Evolutionary conservation across 2,888 invertebrate genomes (phyloP).

Genomic region (Noctua comes): DNA sequence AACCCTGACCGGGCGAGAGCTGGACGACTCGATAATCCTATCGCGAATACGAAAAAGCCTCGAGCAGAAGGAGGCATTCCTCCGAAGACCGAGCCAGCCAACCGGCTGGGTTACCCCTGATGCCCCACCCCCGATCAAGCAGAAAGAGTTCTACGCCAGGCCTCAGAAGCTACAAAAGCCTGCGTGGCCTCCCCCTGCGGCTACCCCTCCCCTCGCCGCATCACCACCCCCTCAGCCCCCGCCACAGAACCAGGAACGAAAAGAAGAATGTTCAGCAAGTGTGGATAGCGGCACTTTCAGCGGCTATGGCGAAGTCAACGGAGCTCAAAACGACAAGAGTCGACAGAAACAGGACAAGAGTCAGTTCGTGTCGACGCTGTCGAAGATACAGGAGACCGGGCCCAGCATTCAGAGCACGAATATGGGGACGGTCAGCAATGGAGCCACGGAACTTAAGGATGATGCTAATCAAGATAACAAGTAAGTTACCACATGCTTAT

Average conservation of each 20-base stretch:
- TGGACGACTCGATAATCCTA: slow-evolving; percentile 93
- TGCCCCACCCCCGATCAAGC: slow-evolving; percentile 89
- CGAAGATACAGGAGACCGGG: slow-evolving; percentile 92
- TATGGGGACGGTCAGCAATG: slow-evolving; percentile 84
- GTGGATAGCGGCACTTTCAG: slow-evolving; percentile 87
- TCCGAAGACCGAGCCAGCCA: slow-evolving; percentile 93
- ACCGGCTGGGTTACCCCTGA: slow-evolving; percentile 90
- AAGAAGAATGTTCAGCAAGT: slow-evolving; percentile 87
- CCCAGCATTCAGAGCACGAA: slow-evolving; percentile 84
- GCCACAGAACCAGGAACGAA: slow-evolving; percentile 76
- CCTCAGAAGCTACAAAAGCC: slow-evolving; percentile 94
- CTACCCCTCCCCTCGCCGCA: slow-evolving; percentile 86
- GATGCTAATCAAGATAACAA: slow-evolving; percentile 86
- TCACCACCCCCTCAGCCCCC: slow-evolving; percentile 91
- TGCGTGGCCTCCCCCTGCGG: slow-evolving; percentile 92
- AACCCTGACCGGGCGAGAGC: slow-evolving; percentile 92
- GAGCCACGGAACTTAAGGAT: slow-evolving; percentile 80
- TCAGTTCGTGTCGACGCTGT: slow-evolving; percentile 91
- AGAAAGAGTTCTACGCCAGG: slow-evolving; percentile 94
- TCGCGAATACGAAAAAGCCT: slow-evolving; percentile 95
- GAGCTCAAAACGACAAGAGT: slow-evolving; percentile 81
- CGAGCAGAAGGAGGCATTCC: slow-evolving; percentile 97
- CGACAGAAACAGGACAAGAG: slow-evolving; percentile 85
- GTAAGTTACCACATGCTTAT: slow-evolving; percentile 66
- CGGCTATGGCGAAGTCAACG: slow-evolving; percentile 87